These are phyloP conservation scores for Epizoanthus ramosus DNA, from an alignment of 92 coral and sea anemone genomes.

Conservation along the genomic window DNA sequence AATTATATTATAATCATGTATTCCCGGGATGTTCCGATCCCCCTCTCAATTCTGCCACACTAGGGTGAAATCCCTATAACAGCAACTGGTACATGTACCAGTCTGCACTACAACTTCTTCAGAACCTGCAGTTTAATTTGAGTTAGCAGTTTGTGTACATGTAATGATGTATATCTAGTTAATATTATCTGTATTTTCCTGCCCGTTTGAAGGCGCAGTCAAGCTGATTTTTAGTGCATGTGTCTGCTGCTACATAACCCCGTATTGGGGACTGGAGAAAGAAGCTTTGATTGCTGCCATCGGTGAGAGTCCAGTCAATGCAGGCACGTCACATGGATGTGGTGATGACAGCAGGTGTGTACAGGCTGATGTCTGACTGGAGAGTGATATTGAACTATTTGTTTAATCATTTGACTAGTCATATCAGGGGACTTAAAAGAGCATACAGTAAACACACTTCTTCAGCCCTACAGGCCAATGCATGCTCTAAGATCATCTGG, in stretches of 20 bases:
- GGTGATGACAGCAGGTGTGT: conserved; percentile 14
- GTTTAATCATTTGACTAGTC: too few relatives aligned
- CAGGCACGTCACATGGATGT: background rate
- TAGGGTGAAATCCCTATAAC: too few relatives aligned
- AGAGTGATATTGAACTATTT: background rate
- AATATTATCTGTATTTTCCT: background rate
- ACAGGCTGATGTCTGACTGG: background rate
- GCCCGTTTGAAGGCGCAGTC: conserved; percentile 47
- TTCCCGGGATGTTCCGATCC: too few relatives aligned
- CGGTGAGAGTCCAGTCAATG: conserved; percentile 2
- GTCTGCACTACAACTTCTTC: too few relatives aligned
- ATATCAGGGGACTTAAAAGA: too few relatives aligned
- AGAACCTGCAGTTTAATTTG: too few relatives aligned
- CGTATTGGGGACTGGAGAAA: conserved; percentile 83
- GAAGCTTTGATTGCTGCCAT: conserved; percentile 53
- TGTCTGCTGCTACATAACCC: conserved; percentile 61
- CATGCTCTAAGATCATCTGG: background rate
- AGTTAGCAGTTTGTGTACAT: too few relatives aligned
- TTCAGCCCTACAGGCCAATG: background rate
- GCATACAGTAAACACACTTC: too few relatives aligned
- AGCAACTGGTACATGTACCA: too few relatives aligned
- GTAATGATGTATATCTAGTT: too few relatives aligned
- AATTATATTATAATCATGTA: too few relatives aligned
- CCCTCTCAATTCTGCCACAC: too few relatives aligned
- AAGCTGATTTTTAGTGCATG: conserved; percentile 58